phyloP scores from a whole-genome alignment of 2,113 vertebrate species.

The Grammomys dolichurus region DNA sequence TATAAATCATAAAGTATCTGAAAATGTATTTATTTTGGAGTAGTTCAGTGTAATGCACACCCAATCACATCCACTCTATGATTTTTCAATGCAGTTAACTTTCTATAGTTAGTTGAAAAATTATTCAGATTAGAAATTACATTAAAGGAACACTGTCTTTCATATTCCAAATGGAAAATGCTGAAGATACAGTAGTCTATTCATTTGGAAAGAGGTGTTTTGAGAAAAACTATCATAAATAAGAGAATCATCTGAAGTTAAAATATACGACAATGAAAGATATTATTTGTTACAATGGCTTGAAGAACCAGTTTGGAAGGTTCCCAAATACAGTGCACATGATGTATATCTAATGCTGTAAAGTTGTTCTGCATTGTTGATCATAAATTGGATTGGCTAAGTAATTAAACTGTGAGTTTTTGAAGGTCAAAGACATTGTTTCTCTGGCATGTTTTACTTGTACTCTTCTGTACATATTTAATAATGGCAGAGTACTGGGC shows the following conservation, averaged over 20 bases:
- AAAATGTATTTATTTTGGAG: neutral
- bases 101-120: conserved; percentile 8
- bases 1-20: neutral
- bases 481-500: conserved; percentile 29
- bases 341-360: neutral
- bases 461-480: conserved; percentile 57
- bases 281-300: neutral
- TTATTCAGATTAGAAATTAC: conserved; percentile 30
- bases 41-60: neutral
- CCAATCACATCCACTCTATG: neutral
- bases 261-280: neutral
- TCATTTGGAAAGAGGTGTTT: neutral
- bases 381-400: conserved; percentile 64
- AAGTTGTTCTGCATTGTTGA: conserved; percentile 59
- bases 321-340: neutral
- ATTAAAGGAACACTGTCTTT: neutral
- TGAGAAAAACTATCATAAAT: conserved; percentile 5
- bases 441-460: conserved; percentile 63
- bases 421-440: conserved; percentile 74
- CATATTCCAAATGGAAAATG: neutral
- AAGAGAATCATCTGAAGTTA: neutral
- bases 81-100: neutral
- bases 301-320: conserved; percentile 4
- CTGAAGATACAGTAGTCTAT: neutral
- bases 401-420: conserved; percentile 70